Evolutionary conservation across 1,140 invertebrate species (phyloP).

Genomic region (Ceratina australensis): DNA sequence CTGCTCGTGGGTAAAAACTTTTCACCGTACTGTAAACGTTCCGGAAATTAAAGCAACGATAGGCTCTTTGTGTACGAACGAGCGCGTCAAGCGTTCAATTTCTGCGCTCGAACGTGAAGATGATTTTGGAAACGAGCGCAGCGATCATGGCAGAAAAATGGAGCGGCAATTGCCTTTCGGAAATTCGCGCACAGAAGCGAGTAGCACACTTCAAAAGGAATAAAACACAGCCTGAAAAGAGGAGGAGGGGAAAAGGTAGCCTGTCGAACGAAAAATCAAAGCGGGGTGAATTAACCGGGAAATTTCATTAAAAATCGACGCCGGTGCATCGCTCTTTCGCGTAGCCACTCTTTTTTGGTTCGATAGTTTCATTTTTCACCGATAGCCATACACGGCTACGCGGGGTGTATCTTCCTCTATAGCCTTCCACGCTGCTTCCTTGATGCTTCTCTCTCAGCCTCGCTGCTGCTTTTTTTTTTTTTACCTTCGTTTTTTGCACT

Average conservation of each 20-base stretch:
- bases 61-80: not conserved
- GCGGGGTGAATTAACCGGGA: constrained; percentile 16
- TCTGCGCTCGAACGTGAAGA: not conserved
- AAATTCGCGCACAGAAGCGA: not conserved
- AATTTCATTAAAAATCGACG: constrained; percentile 27
- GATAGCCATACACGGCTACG: no score
- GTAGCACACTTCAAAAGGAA: no score
- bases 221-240: not conserved
- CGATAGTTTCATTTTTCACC: constrained; percentile 20
- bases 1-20: no score
- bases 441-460: not conserved
- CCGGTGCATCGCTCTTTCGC: not conserved
- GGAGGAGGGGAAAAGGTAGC: no score
- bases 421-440: constrained; percentile 3
- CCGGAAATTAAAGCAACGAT: not conserved
- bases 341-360: not conserved
- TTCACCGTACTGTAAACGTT: no score
- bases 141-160: not conserved
- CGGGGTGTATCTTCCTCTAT: not conserved
- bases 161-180: not conserved
- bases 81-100: no score
- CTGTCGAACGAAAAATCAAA: constrained; percentile 20
- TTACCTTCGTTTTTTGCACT: constrained; percentile 45
- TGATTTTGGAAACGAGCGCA: not conserved
- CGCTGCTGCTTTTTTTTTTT: not conserved